A percentile compares a stretch with the other conserved stretches of the same genome.
Evolutionary conservation across 2,113 vertebrate species (phyloP).

Genomic region (Dolichallabes microphthalmus): DNA sequence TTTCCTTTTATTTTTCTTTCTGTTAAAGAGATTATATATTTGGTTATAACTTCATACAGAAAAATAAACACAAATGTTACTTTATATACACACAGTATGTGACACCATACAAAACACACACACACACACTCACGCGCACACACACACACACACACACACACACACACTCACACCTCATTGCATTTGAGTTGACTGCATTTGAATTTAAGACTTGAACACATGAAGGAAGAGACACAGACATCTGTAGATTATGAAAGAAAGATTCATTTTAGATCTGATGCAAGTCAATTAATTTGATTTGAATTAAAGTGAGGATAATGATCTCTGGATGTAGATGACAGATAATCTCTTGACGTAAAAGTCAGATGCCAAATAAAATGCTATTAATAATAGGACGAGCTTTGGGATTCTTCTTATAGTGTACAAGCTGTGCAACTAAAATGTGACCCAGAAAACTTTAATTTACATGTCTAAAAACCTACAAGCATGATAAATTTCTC

Average conservation of each 20-base stretch:
- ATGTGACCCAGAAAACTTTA: neutral
- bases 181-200: slow-evolving; percentile 3
- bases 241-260: neutral
- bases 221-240: neutral
- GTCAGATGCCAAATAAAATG: neutral
- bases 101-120: neutral
- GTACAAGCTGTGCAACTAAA: neutral
- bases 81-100: neutral
- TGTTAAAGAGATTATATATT: neutral
- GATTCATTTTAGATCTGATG: neutral
- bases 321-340: neutral
- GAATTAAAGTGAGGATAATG: neutral
- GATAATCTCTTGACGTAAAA: neutral
- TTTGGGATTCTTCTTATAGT: neutral
- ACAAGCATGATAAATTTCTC: neutral
- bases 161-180: too few relatives aligned
- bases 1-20: neutral
- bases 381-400: neutral
- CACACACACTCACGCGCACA: too few relatives aligned
- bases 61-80: neutral
- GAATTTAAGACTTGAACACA: neutral
- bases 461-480: neutral
- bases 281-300: neutral
- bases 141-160: too few relatives aligned
- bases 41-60: neutral